Evolutionary conservation across 2,888 invertebrate species (phyloP), one percentile per base, ranked within the genome.

Genomic region (Hemithea aestivaria): DNA sequence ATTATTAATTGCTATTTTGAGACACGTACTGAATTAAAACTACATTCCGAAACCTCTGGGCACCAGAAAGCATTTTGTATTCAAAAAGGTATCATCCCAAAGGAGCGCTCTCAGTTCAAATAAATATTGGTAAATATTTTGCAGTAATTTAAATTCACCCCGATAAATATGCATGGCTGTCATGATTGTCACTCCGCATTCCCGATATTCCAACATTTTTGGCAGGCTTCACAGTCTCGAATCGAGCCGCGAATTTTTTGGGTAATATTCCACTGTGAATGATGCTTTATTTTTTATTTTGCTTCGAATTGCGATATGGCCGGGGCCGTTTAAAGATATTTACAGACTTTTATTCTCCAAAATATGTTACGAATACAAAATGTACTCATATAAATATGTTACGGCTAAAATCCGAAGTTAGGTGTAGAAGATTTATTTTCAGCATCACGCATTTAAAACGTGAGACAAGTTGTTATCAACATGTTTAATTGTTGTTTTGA

Each of bases 151-250:
- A 41, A 52, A 47, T 43, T 42, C 10, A 34, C 27, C 45, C 27
- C 45, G 37, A 47, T 45, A 52, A 47, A 52, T 52, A 49, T 52
- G 45, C 47, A 49, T 40, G 40, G 29, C 40, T 33, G 48, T 35
- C 43, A 33, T 44, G 46, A 38, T 42, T 42, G 46, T 44, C 48
- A 31, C 35, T 31, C 35, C 31, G 31, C 40, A 23, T 36, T 25
- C 23, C 29, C 27, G 38, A 36, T 36, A 42, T 27, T 25, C 38
- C 32, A 22, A 27, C 27, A 40, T 40, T 38, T 40, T 32, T 43
- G 26, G 6, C 11, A 28, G 10, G 25, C 24, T 25, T 37, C 37
- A 24, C 20, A 34, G 9, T 30, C 22, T 22, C 23, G 7, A 20
- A 32, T 32, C 21, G 9, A 32, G 23, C 21, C 26, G 23, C 21